Percentiles rank a stretch among this genome's conserved stretches.
phyloP scores from a whole-genome alignment of 2,113 vertebrate species.

The Etheostoma spectabile region DNA sequence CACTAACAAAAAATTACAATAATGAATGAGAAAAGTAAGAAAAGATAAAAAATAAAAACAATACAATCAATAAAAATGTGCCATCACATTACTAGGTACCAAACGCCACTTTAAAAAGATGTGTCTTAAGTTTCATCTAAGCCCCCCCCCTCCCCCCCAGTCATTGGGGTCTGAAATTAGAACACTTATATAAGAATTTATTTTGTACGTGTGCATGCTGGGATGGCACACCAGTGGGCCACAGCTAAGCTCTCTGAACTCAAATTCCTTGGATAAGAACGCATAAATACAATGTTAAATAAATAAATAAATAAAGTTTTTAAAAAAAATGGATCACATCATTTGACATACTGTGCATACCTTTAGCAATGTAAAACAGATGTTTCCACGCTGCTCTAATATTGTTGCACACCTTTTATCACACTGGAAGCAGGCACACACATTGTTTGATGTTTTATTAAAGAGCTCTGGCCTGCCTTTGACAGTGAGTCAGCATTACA shows the following conservation, averaged over 20 bases:
- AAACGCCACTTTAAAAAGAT: too few relatives aligned
- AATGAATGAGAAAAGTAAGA: too few relatives aligned
- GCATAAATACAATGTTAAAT: neutral
- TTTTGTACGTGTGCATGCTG: constrained; percentile 29
- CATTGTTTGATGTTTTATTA: neutral
- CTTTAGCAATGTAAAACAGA: neutral
- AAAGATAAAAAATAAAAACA: too few relatives aligned
- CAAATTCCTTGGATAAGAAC: neutral
- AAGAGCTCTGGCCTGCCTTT: neutral
- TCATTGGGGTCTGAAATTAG: constrained; percentile 46
- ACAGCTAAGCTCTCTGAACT: constrained; percentile 4
- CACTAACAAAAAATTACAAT: too few relatives aligned
- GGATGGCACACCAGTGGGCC: constrained; percentile 6
- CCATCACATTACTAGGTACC: too few relatives aligned
- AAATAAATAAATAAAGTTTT: too few relatives aligned
- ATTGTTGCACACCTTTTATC: neutral
- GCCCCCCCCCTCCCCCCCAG: neutral
- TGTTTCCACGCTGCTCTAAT: neutral
- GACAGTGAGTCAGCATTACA: neutral
- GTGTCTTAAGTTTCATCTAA: neutral
- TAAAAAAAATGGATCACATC: neutral
- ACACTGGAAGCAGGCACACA: neutral
- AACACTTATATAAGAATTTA: constrained; percentile 24
- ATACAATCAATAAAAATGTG: too few relatives aligned
- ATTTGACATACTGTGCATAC: neutral